A percentile compares a stretch with the other conserved stretches of the same genome.
Conservation (phyloP, 2,797 vertebrate species). For the Echeneis naucrates region DNA sequence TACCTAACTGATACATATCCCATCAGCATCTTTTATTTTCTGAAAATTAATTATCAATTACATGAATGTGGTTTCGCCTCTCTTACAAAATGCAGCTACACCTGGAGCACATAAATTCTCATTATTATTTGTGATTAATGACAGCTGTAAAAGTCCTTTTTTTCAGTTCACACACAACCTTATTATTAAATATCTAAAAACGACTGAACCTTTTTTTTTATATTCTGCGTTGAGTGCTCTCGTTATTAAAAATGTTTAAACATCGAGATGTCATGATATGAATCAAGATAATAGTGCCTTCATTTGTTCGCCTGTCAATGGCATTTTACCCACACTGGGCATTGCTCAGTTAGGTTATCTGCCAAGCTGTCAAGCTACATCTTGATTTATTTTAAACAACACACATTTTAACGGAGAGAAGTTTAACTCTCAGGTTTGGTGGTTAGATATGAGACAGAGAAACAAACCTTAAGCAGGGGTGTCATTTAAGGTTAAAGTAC, state of each 20-base stretch:
- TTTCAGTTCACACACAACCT: not conserved
- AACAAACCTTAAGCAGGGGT: conserved; percentile 13
- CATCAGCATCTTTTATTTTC: not conserved
- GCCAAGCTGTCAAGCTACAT: too few species aligned
- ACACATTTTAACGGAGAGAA: too few species aligned
- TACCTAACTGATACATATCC: not conserved
- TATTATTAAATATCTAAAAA: not conserved
- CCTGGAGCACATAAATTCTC: not conserved
- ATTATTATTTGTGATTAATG: conserved; percentile 7
- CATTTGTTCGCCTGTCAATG: too few species aligned
- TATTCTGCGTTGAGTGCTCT: too few species aligned
- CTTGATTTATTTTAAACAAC: too few species aligned
- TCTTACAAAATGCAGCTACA: not conserved
- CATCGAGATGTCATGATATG: too few species aligned
- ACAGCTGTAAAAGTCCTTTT: conserved; percentile 18
- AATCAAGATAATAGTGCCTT: too few species aligned
- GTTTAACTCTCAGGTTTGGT: too few species aligned
- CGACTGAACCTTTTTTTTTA: too few species aligned
- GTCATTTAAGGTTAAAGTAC: conserved; percentile 9
- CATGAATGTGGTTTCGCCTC: conserved; percentile 8
- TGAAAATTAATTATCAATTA: not conserved
- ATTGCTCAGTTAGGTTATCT: too few species aligned
- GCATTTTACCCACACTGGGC: too few species aligned
- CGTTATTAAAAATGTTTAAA: too few species aligned
- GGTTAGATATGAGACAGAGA: conserved; percentile 14